Conservation (phyloP, 1,140 invertebrate species). For the Oryctes rhinoceros region DNA sequence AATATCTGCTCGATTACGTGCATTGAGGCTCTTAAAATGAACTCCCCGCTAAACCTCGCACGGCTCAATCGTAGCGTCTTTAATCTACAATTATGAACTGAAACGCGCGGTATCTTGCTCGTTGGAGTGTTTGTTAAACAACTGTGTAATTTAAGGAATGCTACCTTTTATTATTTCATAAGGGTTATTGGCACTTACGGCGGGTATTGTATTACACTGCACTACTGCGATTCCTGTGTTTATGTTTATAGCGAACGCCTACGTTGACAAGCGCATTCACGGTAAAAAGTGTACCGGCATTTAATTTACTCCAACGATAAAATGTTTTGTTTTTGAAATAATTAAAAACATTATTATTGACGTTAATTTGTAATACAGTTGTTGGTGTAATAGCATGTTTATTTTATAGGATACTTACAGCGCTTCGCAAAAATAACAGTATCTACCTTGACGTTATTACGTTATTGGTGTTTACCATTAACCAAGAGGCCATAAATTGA, state of each 20-base stretch:
- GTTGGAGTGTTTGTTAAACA: conserved; percentile 41
- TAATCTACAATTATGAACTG: conserved; percentile 35
- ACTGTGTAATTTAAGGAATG: conserved; percentile 38
- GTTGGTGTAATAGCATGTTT: not conserved
- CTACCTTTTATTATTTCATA: conserved; percentile 36
- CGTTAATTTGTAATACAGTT: not conserved
- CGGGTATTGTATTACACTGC: conserved; percentile 27
- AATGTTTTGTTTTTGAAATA: not conserved
- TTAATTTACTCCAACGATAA: not conserved
- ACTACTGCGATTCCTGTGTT: conserved; percentile 27
- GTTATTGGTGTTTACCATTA: no score
- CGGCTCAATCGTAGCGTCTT: not conserved
- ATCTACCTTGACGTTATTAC: no score
- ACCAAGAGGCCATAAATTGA: no score
- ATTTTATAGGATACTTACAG: not conserved
- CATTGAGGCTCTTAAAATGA: no score
- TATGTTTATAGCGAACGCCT: conserved; percentile 31
- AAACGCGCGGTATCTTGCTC: conserved; percentile 13
- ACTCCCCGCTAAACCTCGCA: no score
- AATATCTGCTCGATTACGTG: no score
- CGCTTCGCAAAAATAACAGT: no score
- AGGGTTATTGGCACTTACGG: conserved; percentile 39
- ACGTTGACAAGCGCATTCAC: not conserved
- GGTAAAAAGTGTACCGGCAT: not conserved
- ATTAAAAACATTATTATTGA: not conserved